Evolutionary conservation across 64 coral and sea anemone species (phyloP), one percentile per base, ranked within the genome.

Genomic region (Exaiptasia diaphana): DNA sequence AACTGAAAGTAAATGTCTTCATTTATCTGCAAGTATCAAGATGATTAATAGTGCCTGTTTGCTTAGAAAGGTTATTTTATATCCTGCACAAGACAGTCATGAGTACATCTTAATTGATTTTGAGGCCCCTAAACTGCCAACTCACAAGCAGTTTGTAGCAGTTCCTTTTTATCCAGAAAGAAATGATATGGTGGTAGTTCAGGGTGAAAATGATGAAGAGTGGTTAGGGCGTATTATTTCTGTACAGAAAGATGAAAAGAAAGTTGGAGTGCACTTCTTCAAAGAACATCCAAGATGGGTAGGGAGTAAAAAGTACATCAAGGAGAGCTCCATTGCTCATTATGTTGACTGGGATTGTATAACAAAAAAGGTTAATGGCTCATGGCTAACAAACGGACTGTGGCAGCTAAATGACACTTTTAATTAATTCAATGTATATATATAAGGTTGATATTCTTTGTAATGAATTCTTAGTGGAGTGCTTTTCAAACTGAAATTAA

Each of bases 201-300:
- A 73, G 46, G 82, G 82, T 23, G 65, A 89, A 45, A 32, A 64
- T 81, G 86, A 67, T 73, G 35, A 41, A 43, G 64, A 89, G 56
- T 89, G 86, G 86, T 34, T 89, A 9, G 68, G 30, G 38, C 74
- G 63, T 29, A 71, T 82, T 21, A 45, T 81, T 52, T 52, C 53
- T 74, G 76, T 89, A 13, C 76, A 81, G 70, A 21, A 74, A n/a
- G 28, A 73, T 64, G 76, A 89, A 4, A 89, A 81, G 39, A 89
- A 34, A 25, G 86, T 89, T 60, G 76, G 76, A 34, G n/a, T 89
- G 18, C 52, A 73, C 37, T 89, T 89, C 65, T 80, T 89, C 17
- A 89, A 89, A 30, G 53, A 89, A 81, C 86, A 89, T 81, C 86
- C 86, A 73, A 89, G 86, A 31, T 89, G 86, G 76, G 76, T 77